Conservation (phyloP, 1,140 invertebrate species). For the Trinorchestia longiramus region DNA sequence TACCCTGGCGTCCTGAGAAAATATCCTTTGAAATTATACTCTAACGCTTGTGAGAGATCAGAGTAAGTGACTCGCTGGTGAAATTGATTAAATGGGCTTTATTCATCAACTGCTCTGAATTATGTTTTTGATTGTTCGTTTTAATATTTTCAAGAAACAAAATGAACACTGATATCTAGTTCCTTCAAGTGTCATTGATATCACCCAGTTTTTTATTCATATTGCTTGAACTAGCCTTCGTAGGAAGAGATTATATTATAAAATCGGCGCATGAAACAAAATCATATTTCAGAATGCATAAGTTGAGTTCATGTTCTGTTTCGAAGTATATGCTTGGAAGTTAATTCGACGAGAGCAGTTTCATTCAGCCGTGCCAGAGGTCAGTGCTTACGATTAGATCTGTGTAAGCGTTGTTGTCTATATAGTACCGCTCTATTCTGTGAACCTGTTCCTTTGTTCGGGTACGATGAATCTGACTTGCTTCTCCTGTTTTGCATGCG, state of each 20-base stretch:
- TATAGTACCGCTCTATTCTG: background rate
- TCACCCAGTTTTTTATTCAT: background rate
- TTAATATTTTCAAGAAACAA: background rate
- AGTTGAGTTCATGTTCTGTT: background rate
- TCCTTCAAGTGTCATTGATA: background rate
- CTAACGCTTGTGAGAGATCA: background rate
- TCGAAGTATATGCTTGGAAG: background rate
- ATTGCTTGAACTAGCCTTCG: background rate
- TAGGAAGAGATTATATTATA: background rate
- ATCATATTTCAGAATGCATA: background rate
- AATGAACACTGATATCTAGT: background rate
- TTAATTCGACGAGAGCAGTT: background rate
- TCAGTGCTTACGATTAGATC: background rate
- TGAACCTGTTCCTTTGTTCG: background rate
- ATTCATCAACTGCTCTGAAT: background rate
- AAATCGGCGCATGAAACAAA: background rate
- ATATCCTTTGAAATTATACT: background rate
- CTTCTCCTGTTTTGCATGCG: background rate
- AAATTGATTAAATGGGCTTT: background rate
- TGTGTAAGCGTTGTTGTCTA: constrained; percentile 7
- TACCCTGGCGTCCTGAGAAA: background rate
- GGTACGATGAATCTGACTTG: background rate
- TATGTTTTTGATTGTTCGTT: background rate
- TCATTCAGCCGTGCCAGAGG: background rate
- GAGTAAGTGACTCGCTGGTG: too few relatives aligned